Conservation (phyloP, 2,113 vertebrate genomes). For the Seriola quinqueradiata region DNA sequence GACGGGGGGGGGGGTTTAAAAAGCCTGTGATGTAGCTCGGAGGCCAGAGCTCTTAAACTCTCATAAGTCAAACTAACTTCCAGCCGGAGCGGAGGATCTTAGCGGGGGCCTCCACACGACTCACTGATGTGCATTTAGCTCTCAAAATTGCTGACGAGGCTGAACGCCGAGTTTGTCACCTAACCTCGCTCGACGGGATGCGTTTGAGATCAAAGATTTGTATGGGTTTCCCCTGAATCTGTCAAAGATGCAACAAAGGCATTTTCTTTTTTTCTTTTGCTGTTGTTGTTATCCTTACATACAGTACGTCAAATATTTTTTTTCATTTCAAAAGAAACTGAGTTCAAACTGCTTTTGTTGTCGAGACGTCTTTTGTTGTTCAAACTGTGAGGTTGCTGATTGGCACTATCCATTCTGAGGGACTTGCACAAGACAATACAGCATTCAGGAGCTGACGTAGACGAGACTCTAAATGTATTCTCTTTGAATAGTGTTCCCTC, state of each 20-base stretch:
- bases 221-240: conserved; percentile 28
- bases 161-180: conserved; percentile 1
- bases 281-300: conserved; percentile 22
- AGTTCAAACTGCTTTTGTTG: conserved; percentile 47
- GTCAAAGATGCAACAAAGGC: conserved; percentile 41
- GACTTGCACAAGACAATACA: conserved; percentile 20
- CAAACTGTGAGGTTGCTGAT: conserved; percentile 36
- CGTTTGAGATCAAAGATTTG: conserved; percentile 53
- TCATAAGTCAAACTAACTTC: background rate
- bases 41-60: background rate
- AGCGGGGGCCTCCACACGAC: background rate
- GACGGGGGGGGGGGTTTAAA: too few species aligned
- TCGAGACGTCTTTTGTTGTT: conserved; percentile 45
- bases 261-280: background rate
- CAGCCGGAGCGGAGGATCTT: background rate
- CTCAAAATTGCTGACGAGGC: conserved; percentile 13
- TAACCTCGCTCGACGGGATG: conserved; percentile 5
- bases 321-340: conserved; percentile 31
- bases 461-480: conserved; percentile 27
- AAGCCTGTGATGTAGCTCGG: too few species aligned
- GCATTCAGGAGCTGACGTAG: conserved; percentile 9
- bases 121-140: conserved; percentile 25
- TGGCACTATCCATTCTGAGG: conserved; percentile 15
- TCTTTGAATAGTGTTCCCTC: conserved; percentile 19
- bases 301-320: conserved; percentile 44